Evolutionary conservation across 2,113 vertebrate genomes (phyloP), one percentile per base, ranked within the genome.

Genomic region (Nibea coibor): DNA sequence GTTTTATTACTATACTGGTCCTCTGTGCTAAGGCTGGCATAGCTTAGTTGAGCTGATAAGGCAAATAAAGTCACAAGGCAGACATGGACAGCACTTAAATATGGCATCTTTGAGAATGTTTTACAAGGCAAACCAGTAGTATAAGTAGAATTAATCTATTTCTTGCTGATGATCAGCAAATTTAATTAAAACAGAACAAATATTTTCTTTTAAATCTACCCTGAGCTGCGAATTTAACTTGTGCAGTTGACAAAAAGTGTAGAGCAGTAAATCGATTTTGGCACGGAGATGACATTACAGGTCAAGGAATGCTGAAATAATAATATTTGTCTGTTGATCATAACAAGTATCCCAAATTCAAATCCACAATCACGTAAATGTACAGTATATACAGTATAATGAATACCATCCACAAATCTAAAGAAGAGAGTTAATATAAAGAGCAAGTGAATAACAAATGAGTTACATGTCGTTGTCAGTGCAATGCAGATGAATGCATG

Each of bases 61-160:
- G 84, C 86, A 86, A 91, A 70, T 45, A 51, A 86, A 80, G 69
- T 67, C 50, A 78, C 82, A 75, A 86, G 65, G 85, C 78, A 84
- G 77, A 82, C 20, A 81, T 73, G 74, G 71, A 85, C 31, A 47
- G 74, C 75, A 81, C 17, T 48, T 50, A 78, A 35, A 59, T 42
- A 75, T 79, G 56, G 78, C 74, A 74, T 82, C 61, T 75, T 66
- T 56, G 19, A 78, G 62, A 73, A 75, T 43, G 74, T 79, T 53
- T 71, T n/a, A 71, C 28, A 75, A 80, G 80, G 70, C 31, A 85
- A 75, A 72, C 15, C 42, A 20, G n/a, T n/a, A 64, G 68, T 24
- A 86, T 22, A 16, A 35, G 67, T 22, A 31, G 56, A 69, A 63
- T 63, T 68, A 47, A 72, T 71, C 22, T 4, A 50, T 42, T 53